phyloP scores from a whole-genome alignment of 1,140 invertebrate species.

The Euglossa dilemma region DNA sequence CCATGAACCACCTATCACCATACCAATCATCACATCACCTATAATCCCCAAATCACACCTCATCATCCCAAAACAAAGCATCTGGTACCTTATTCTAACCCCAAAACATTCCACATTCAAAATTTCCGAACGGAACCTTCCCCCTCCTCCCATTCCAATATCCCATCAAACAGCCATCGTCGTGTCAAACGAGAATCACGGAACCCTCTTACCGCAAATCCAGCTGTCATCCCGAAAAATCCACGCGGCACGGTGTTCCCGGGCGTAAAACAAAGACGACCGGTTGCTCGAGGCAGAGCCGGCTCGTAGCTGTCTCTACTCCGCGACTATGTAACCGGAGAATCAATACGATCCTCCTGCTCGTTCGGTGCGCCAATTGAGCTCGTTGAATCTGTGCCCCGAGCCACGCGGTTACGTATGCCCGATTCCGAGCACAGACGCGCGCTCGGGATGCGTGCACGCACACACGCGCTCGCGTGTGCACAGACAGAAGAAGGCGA shows the following conservation, averaged over 20 bases:
- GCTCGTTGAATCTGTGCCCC: constrained; percentile 82
- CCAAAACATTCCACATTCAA: no score
- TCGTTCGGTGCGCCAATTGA: constrained; percentile 79
- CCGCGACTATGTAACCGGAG: constrained; percentile 70
- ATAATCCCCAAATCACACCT: neutral
- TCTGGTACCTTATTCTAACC: no score
- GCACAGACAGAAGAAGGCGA: neutral
- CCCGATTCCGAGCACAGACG: constrained; percentile 55
- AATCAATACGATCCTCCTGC: constrained; percentile 79
- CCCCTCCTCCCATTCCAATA: no score
- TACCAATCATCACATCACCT: no score
- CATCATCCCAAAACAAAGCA: neutral
- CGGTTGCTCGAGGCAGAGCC: constrained; percentile 47
- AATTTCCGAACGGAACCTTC: no score
- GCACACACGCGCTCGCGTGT: constrained; percentile 18
- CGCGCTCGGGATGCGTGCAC: constrained; percentile 25
- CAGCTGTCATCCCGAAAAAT: neutral
- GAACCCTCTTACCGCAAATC: neutral
- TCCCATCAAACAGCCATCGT: no score
- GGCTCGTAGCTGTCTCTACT: constrained; percentile 51
- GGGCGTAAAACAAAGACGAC: constrained; percentile 12
- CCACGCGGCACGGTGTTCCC: neutral
- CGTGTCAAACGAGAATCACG: no score
- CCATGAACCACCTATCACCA: no score
- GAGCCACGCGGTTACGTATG: constrained; percentile 79